Percentiles rank a stretch among this genome's conserved stretches.
These are phyloP conservation scores for Holothuria leucospilota DNA, from an alignment of 53 echinoderm and acorn worm genomes.

Conservation along the genomic window DNA sequence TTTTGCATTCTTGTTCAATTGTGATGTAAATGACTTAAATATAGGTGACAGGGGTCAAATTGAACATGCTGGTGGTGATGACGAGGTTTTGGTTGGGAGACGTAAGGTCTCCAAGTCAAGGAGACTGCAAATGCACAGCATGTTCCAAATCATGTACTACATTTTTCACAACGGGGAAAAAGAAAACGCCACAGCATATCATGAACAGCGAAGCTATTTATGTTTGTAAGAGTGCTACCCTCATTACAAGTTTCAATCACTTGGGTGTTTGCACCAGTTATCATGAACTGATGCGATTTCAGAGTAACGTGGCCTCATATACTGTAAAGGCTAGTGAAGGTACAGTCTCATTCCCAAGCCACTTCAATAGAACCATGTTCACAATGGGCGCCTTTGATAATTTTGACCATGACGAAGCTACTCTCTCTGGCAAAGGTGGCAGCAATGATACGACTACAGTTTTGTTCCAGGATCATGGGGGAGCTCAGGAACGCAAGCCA, in stretches of 20 bases:
- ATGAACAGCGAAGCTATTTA: neutral
- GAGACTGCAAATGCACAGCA: too few relatives aligned
- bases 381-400: slow-evolving; percentile 34
- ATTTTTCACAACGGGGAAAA: too few relatives aligned
- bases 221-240: too few relatives aligned
- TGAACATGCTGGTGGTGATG: neutral
- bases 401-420: slow-evolving; percentile 35
- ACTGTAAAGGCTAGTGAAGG: neutral
- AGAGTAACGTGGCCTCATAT: slow-evolving; percentile 19
- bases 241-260: too few relatives aligned
- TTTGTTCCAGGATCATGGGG: slow-evolving; percentile 19
- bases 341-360: slow-evolving; percentile 24
- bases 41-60: neutral
- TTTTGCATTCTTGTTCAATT: neutral
- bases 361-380: slow-evolving; percentile 5
- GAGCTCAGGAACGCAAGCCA: neutral
- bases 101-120: neutral
- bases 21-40: neutral
- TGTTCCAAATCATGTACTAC: too few relatives aligned
- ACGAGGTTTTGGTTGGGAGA: neutral
- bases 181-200: neutral
- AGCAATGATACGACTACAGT: slow-evolving; percentile 26
- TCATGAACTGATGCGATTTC: neutral
- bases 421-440: slow-evolving; percentile 21
- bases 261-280: too few relatives aligned